Evolutionary conservation across 2,113 vertebrate species (phyloP), one percentile per base, ranked within the genome.

Genomic region (Alouatta palliata): DNA sequence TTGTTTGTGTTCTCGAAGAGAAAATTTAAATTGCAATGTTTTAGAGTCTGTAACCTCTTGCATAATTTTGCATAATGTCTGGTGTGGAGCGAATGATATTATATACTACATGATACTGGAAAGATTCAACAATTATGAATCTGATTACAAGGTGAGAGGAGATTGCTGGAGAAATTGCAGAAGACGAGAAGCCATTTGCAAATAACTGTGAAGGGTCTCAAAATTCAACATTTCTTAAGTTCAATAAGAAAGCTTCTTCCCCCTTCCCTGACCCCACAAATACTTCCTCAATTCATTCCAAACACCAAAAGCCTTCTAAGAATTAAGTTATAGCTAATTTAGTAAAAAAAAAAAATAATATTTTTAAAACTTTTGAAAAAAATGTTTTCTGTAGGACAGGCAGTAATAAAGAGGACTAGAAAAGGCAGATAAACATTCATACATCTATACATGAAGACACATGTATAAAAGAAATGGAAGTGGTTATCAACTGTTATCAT

Each of bases 101-200:
- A 40, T 30, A 23, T 9, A 49, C 66, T 87, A 73, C 35, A 20
- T 45, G 14, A 92, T 73, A 71, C 49, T 68, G 35, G 71, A 82
- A 92, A 82, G 49, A 58, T 43, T 93, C 52, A 95, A 77, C 3
- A 17, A 71, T 76, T 13, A 58, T n/a, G 43, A 23, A 75, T 45
- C 87, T 96, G 75, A 97, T 54, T 94, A 35, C 80, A 91, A 54
- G 49, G 16, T 90, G 45, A 90, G 35, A 96, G 47, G 43, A 96
- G 54, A 94, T 19, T 75, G 20, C 21, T 95, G 19, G 40, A 87
- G 58, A 96, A 90, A 90, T 25, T 47, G 35, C 35, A 92, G 70
- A 87, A 75, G 30, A 47, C 71, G 49, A 47, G 25, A 75, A 58
- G 30, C 45, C 92, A 2, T 81, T 93, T 73, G 58, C 82, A 66